phyloP scores from a whole-genome alignment of 2,888 invertebrate species.

The Melinaea marsaeus region DNA sequence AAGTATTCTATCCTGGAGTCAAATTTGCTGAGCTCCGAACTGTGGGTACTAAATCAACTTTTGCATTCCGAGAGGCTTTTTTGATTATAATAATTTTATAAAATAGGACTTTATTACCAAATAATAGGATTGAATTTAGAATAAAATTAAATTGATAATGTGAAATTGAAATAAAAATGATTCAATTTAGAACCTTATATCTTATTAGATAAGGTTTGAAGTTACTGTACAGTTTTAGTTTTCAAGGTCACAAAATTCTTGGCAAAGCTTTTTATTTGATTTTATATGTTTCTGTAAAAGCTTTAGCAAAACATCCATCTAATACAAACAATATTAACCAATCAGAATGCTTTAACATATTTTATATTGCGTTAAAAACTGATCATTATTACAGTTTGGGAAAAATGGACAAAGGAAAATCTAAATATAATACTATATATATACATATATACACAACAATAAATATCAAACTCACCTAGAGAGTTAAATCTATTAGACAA shows the following conservation, averaged over 20 bases:
- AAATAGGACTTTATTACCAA: no score
- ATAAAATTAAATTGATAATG: no score
- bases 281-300: conserved; percentile 27
- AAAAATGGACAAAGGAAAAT: no score
- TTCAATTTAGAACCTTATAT: conserved; percentile 33
- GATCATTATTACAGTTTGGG: no score
- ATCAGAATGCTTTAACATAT: no score
- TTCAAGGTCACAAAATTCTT: conserved; percentile 22
- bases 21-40: conserved; percentile 17
- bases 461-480: no score
- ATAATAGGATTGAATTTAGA: no score
- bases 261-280: conserved; percentile 24
- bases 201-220: conserved; percentile 21
- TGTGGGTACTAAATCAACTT: conserved; percentile 21
- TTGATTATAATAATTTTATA: neutral
- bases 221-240: conserved; percentile 1
- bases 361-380: no score
- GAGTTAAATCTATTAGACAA: conserved; percentile 7
- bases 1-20: conserved; percentile 1
- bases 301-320: neutral
- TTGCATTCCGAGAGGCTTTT: conserved; percentile 25
- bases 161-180: conserved; percentile 1
- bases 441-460: no score
- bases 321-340: no score
- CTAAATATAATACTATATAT: no score